Evolutionary conservation across 1,140 invertebrate species (phyloP), one percentile per base, ranked within the genome.

Genomic region (Anastrepha obliqua): DNA sequence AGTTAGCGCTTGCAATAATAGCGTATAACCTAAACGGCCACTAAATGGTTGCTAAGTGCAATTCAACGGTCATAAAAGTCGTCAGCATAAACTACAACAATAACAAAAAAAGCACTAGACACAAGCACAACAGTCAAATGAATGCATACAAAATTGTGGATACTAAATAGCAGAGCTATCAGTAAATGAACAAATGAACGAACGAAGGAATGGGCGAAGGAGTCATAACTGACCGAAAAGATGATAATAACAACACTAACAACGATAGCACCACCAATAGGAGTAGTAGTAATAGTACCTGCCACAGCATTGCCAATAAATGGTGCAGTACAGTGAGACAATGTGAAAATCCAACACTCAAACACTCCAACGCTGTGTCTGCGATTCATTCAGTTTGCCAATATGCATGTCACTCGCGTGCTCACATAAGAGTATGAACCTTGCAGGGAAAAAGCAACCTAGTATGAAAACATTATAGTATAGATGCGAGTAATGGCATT

Each of bases 21-120:
- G 74, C n/a, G 44, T 81, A 55, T 81, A 74, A 74, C 70, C 70
- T 44, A 47, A 74, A 78, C 70, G 70, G 74, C 51, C 74, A 81
- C 44, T 81, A 81, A 81, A 81, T 81, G 47, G 74, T 42, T 81
- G 74, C 74, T 81, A 81, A 55, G 74, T 81, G 74, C 74, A 81
- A 81, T 81, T 81, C 55, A 81, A 81, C 74, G 44, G 74, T 81
- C 74, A 81, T 81, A 44, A 81, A 81, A 51, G n/a, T 20, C 47
- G 74, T 55, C 74, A 81, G 74, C 74, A 78, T 55, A 55, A 81
- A 20, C 47, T 62, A 9, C 60, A 51, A 51, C 47, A 67, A 67
- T 29, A 67, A 67, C n/a, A 39, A 5, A 20, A 65, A 67, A 20
- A 17, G 60, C 11, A 44, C 29, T 8, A 70, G 15, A 20, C 15